These are phyloP conservation scores for Chironomus tentans DNA, from an alignment of 2,888 invertebrate genomes.

Conservation along the genomic window DNA sequence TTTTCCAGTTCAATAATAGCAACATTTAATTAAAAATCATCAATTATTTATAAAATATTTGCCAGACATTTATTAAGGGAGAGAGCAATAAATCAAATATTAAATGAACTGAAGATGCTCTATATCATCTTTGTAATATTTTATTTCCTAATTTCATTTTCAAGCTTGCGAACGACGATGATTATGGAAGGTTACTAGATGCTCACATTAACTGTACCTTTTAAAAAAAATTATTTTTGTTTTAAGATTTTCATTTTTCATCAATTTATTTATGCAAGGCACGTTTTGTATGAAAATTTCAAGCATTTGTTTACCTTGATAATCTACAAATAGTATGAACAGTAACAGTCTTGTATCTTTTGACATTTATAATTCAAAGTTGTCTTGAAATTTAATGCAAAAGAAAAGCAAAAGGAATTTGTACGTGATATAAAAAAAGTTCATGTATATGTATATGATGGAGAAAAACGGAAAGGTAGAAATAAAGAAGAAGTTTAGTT, in stretches of 20 bases:
- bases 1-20: no score
- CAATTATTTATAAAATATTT: no score
- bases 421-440: neutral
- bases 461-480: neutral
- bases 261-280: constrained; percentile 7
- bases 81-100: no score
- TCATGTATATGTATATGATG: neutral
- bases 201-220: no score
- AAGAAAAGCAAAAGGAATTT: neutral
- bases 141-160: no score
- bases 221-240: no score
- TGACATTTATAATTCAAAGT: constrained; percentile 24
- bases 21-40: no score
- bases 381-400: neutral
- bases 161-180: no score
- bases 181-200: no score
- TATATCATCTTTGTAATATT: no score
- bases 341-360: constrained; percentile 9
- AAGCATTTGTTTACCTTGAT: constrained; percentile 20
- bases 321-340: neutral
- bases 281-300: constrained; percentile 22
- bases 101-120: no score
- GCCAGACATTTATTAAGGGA: no score
- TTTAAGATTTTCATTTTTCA: neutral
- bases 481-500: neutral